Conservation (phyloP, 1,140 invertebrate genomes). For the Radopholus similis region DNA sequence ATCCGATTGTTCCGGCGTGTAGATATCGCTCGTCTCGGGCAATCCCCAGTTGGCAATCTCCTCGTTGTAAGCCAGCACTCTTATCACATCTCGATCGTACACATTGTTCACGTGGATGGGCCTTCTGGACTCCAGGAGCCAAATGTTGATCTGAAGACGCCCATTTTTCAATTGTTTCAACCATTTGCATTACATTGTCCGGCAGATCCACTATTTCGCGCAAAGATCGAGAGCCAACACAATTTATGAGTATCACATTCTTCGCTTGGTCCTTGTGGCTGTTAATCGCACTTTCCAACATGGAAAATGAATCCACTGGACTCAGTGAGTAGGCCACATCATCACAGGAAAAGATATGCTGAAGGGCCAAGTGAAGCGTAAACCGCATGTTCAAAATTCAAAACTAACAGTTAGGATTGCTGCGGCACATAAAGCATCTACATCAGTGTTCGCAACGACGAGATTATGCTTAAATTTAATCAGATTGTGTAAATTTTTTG, state of each 20-base stretch:
- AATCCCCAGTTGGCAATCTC: slow-evolving; percentile 14
- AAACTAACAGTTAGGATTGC: slow-evolving; percentile 21
- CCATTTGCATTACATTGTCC: not conserved
- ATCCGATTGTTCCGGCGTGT: slow-evolving; percentile 4
- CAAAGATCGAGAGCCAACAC: slow-evolving; percentile 13
- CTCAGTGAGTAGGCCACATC: slow-evolving; percentile 17
- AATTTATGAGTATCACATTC: slow-evolving; percentile 25
- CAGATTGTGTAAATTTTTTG: not conserved
- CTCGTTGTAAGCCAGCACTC: not conserved
- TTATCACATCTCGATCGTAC: slow-evolving; percentile 13
- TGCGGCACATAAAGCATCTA: slow-evolving; percentile 19
- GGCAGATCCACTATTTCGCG: slow-evolving; percentile 6
- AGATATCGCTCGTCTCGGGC: slow-evolving; percentile 17
- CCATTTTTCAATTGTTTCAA: not conserved
- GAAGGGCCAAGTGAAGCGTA: not conserved
- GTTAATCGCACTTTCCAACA: slow-evolving; percentile 12
- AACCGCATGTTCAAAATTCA: not conserved
- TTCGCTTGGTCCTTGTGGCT: slow-evolving; percentile 7
- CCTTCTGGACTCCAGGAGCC: slow-evolving; percentile 18
- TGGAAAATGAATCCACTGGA: slow-evolving; percentile 20
- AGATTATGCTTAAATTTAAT: slow-evolving; percentile 15
- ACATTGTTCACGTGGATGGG: slow-evolving; percentile 26
- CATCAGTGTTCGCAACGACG: slow-evolving; percentile 24
- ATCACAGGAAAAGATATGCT: slow-evolving; percentile 28
- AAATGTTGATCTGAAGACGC: slow-evolving; percentile 15